phyloP scores from a whole-genome alignment of 2,113 vertebrate genomes.

The Pontoporia blainvillei region DNA sequence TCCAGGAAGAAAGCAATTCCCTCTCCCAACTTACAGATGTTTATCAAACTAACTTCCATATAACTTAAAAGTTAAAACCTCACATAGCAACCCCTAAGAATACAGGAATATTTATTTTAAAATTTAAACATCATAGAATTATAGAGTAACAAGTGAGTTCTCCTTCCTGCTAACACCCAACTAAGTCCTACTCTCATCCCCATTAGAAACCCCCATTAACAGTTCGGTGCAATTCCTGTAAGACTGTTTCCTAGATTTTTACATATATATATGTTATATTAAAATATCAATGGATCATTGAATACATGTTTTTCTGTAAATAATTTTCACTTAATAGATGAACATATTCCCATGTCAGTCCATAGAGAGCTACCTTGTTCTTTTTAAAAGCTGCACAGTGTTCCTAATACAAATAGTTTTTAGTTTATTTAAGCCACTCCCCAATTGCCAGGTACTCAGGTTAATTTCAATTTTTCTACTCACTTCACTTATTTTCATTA shows the following conservation, averaged over 20 bases:
- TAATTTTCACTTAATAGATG: neutral
- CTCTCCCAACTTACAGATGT: neutral
- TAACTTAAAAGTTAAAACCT: slow-evolving; percentile 7
- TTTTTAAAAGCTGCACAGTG: neutral
- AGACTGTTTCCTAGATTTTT: neutral
- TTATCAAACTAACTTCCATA: neutral
- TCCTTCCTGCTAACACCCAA: neutral
- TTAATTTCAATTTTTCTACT: neutral
- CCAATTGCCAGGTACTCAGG: neutral
- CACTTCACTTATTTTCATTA: neutral
- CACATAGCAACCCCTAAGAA: neutral
- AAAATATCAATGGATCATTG: neutral
- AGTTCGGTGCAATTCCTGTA: neutral
- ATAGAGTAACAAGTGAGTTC: neutral
- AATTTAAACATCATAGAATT: neutral
- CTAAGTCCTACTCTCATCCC: neutral
- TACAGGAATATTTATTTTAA: neutral
- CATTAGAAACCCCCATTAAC: neutral
- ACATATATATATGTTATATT: neutral
- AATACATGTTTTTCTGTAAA: neutral
- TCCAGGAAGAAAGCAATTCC: neutral
- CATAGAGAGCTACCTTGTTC: neutral
- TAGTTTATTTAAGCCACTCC: neutral
- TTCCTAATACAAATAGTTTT: neutral
- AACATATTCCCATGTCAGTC: neutral